Evolutionary conservation across 1,140 invertebrate genomes (phyloP), one percentile per base, ranked within the genome.

Genomic region (Latrodectus geometricus): DNA sequence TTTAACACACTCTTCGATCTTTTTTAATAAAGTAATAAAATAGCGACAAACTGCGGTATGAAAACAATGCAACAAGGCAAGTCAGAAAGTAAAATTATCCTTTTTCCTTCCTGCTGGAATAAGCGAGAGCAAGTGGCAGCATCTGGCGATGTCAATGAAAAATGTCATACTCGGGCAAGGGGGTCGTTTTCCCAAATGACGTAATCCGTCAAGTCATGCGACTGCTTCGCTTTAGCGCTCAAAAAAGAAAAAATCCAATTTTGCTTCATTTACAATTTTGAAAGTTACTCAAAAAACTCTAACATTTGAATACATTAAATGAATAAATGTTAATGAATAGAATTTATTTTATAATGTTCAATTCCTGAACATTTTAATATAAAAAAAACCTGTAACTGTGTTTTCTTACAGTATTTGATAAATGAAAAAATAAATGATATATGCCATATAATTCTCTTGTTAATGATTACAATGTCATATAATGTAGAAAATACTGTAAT

Each of bases 71-170:
- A 69, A 69, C 68, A 69, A 69, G 68, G 4, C 17, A 11, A 69
- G 17, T 14, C 54, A 61, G 17, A 61, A 11, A 61, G 54, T 14
- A 61, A 61, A 61, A 17, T 61, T 61, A 61, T 17, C 54, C 54
- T 0, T 17, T 14, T 17, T 23, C 68, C 8, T n/a, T 69, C 35
- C n/a, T 4, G 14, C 12, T n/a, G 49, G 9, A 56, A 69, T 68
- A 50, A 80, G 4, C 15, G 50, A 50, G n/a, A 48, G 20, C 50
- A 69, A 80, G 77, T 69, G 65, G 65, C 66, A 80, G 23, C 77
- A 80, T 80, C 65, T 80, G 65, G 77, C 69, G 11, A 21, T 69
- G 77, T 69, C 65, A 69, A 80, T 69, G 77, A 80, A 80, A 80
- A 80, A 80, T 80, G 77, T 80, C 77, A 21, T 52, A 21, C 14